Base-by-base conservation (phyloP, 2,113 vertebrate genomes). In the Xyliphius kryptos region DNA sequence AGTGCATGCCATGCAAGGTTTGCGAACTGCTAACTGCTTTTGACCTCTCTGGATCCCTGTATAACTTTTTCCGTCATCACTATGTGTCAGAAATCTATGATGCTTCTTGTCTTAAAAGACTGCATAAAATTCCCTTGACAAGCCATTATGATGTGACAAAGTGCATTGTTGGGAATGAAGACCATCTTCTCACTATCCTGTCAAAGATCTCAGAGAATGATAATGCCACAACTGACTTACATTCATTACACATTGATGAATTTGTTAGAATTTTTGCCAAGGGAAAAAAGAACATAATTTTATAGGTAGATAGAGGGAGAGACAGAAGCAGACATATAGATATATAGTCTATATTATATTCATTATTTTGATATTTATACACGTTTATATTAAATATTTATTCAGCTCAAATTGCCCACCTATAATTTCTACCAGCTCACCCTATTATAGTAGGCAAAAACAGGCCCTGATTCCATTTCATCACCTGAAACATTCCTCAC, bases 91-190 rank as follows among this genome's bases (percentile, higher is more conserved):
- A 61, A 13, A 71, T 61, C 12, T 62, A 67, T 50, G 52, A 61
- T 43, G 51, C 17, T 20, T 44, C 43, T 56, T 20, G 9, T 55
- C 62, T 66, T 41, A 66, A 55, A 55, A 16, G 52, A 6, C 7
- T 55, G 26, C 13, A 32, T 37, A 26, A 55, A 55, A 55, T 55
- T 37, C 9, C 3, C 12, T 71, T 51, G 22, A 62, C 50, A 71
- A 71, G 63, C 32, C 69, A 71, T 21, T 67, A 67, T 44, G 43
- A 61, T 15, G 63, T 71, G 16, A 66, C 63, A 61, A 36, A 11
- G 40, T 61, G 63, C 40, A 59, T 61, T 48, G 26, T 61, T 60
- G 55, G 61, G 16, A 65, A 66, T 66, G 8, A 61, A 66, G n/a
- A 55, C 26, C 4, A 55, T 36, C 4, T 70, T 48, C 57, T 67